Conservation (phyloP, 92 coral and sea anemone species). For the Epizoanthus ramosus region DNA sequence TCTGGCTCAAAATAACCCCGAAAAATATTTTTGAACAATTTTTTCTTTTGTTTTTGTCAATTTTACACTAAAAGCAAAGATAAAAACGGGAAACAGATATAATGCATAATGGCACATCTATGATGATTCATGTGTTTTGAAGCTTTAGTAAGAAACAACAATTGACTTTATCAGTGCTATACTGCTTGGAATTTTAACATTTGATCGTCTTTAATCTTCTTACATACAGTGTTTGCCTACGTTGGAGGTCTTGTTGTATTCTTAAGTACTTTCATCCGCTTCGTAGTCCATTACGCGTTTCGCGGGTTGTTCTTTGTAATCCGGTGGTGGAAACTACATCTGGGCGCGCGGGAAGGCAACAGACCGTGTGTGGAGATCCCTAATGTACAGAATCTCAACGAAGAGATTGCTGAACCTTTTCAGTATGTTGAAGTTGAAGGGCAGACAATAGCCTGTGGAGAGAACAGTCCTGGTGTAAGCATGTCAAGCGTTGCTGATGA, state of each 20-base stretch:
- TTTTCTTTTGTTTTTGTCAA: too few relatives aligned
- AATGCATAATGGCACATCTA: too few relatives aligned
- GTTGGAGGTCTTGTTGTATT: slow-evolving; percentile 96
- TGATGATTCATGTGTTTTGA: too few relatives aligned
- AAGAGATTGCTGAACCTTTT: slow-evolving; percentile 54
- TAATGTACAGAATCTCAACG: slow-evolving; percentile 18
- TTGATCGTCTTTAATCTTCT: neutral
- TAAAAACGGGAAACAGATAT: too few relatives aligned
- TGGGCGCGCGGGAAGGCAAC: slow-evolving; percentile 62
- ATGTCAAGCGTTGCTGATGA: slow-evolving; percentile 20
- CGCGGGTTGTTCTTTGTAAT: slow-evolving; percentile 60
- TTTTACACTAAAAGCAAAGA: too few relatives aligned
- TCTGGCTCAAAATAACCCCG: too few relatives aligned
- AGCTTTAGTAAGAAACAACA: too few relatives aligned
- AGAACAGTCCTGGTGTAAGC: neutral
- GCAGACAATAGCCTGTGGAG: neutral
- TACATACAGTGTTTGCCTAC: slow-evolving; percentile 81
- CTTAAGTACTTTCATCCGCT: slow-evolving; percentile 83
- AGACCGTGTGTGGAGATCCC: slow-evolving; percentile 41
- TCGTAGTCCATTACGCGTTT: slow-evolving; percentile 78
- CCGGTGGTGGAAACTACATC: slow-evolving; percentile 64
- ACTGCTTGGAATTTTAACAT: too few relatives aligned
- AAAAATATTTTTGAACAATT: too few relatives aligned
- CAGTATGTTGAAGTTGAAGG: slow-evolving; percentile 54
- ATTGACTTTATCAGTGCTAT: too few relatives aligned